Conservation (phyloP, 2,888 invertebrate genomes). For the Helobdella robusta region DNA sequence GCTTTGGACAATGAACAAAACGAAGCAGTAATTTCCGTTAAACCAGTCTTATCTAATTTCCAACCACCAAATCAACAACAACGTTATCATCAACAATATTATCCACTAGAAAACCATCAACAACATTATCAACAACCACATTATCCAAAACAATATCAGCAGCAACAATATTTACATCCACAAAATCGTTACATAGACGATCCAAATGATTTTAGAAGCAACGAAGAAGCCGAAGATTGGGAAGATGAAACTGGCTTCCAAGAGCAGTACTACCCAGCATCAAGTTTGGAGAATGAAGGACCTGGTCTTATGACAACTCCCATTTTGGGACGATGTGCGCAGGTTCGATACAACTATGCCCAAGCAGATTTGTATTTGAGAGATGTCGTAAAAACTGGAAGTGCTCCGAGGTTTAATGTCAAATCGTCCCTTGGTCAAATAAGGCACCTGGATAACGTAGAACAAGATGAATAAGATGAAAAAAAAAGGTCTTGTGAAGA, state of each 20-base stretch:
- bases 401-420: background rate
- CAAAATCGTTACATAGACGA: background rate
- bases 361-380: conserved; percentile 15
- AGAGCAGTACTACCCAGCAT: conserved; percentile 20
- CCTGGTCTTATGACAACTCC: conserved; percentile 18
- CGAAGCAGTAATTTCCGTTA: too few relatives aligned
- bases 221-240: conserved; percentile 14
- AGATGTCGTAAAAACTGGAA: conserved; percentile 20
- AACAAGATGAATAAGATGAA: too few relatives aligned
- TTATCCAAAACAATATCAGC: too few relatives aligned
- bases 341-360: conserved; percentile 15
- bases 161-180: too few relatives aligned
- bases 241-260: conserved; percentile 18
- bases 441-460: too few relatives aligned
- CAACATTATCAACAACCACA: too few relatives aligned
- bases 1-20: too few relatives aligned
- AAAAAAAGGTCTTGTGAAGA: too few relatives aligned
- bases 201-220: background rate
- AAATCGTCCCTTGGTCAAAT: background rate
- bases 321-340: conserved; percentile 11
- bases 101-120: too few relatives aligned
- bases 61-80: too few relatives aligned
- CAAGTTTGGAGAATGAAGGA: background rate
- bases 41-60: too few relatives aligned
- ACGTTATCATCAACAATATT: too few relatives aligned